Conservation (phyloP, 2,113 vertebrate genomes). For the Sinocyclocheilus rhinocerous region DNA sequence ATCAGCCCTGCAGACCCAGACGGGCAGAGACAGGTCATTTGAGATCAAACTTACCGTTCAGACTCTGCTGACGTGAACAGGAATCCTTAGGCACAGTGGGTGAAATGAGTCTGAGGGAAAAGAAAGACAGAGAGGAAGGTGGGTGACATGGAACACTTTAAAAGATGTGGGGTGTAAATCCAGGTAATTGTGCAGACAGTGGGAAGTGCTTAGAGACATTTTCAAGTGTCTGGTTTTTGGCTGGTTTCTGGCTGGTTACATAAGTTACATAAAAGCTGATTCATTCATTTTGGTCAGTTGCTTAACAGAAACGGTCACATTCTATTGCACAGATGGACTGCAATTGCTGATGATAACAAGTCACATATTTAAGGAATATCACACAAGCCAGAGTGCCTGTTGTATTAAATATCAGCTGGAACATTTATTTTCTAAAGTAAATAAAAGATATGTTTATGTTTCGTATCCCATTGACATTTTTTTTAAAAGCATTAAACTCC, state of each 20-base stretch:
- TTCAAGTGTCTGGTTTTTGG: no score
- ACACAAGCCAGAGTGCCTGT: background rate
- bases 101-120: background rate
- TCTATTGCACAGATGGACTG: background rate
- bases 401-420: background rate
- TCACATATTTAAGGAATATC: background rate
- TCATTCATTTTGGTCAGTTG: conserved; percentile 3
- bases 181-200: conserved; percentile 39
- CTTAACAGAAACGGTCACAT: background rate
- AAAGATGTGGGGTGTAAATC: conserved; percentile 33
- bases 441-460: background rate
- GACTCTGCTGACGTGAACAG: conserved; percentile 29
- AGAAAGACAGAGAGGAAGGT: background rate
- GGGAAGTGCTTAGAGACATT: background rate
- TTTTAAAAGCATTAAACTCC: no score
- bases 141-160: conserved; percentile 1
- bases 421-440: background rate
- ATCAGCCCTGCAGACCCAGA: conserved; percentile 5
- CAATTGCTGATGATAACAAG: background rate
- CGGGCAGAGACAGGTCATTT: conserved; percentile 32
- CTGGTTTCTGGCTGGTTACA: no score
- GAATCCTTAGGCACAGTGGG: conserved; percentile 21
- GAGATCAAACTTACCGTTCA: conserved; percentile 40
- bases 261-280: conserved; percentile 4
- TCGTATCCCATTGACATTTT: background rate